A percentile compares a stretch with the other conserved stretches of the same genome.
phyloP scores from a whole-genome alignment of 2,888 invertebrate species.

The Mantis religiosa region DNA sequence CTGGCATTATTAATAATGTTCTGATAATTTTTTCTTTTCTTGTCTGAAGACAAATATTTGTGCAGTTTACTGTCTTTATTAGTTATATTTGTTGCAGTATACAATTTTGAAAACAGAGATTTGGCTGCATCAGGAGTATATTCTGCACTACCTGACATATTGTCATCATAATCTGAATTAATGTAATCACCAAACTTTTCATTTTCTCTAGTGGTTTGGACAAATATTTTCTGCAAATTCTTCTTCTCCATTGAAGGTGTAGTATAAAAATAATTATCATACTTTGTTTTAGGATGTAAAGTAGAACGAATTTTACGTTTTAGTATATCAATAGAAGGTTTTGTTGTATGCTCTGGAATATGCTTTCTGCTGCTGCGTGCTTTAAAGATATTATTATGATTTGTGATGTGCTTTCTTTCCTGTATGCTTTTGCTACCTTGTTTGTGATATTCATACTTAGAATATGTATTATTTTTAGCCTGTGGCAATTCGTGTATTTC shows the following conservation, averaged over 20 bases:
- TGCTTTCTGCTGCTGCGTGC: neutral
- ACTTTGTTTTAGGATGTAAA: neutral
- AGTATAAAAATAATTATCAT: neutral
- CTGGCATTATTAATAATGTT: neutral
- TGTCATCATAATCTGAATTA: neutral
- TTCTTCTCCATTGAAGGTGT: neutral
- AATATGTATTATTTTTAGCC: neutral
- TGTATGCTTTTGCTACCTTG: neutral
- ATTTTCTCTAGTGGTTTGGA: neutral
- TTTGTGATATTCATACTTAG: neutral
- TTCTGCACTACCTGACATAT: neutral
- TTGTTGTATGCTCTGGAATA: neutral
- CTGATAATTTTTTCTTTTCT: neutral
- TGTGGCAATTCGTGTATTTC: neutral
- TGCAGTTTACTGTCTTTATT: neutral
- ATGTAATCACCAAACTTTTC: neutral
- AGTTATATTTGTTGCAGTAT: neutral
- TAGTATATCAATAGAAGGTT: neutral
- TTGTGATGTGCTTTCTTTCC: neutral
- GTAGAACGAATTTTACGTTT: neutral
- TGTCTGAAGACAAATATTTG: neutral
- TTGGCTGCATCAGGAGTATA: neutral
- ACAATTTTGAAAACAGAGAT: neutral
- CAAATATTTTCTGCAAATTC: neutral
- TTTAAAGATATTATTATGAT: neutral